Evolutionary conservation across 2,888 invertebrate species (phyloP).

Genomic region (Thymelicus sylvestris): DNA sequence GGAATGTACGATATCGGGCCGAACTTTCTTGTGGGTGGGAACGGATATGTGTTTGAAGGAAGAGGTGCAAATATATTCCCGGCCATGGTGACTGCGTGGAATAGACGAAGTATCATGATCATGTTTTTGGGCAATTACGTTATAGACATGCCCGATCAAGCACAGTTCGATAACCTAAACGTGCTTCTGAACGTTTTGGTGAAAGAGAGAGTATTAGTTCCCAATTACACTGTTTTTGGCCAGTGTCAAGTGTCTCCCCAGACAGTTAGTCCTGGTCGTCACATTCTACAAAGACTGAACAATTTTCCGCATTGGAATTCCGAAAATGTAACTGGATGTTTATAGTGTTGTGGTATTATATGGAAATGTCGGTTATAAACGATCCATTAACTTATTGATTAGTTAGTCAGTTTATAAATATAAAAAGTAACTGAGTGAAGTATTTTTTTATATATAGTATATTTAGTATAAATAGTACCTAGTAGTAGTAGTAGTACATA

Average conservation of each 20-base stretch:
- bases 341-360: too few relatives aligned
- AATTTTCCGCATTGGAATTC: conserved; percentile 62
- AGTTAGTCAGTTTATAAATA: too few relatives aligned
- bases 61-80: conserved; percentile 67
- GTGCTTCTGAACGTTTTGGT: conserved; percentile 58
- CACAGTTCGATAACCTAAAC: conserved; percentile 62
- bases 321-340: conserved; percentile 50
- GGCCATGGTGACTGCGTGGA: conserved; percentile 62
- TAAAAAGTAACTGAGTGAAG: too few relatives aligned
- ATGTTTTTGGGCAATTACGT: conserved; percentile 73
- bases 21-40: conserved; percentile 69
- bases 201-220: conserved; percentile 50
- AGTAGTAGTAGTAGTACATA: too few relatives aligned
- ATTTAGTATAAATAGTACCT: too few relatives aligned
- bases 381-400: too few relatives aligned
- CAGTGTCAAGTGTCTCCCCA: conserved; percentile 62
- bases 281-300: conserved; percentile 54
- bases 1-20: conserved; percentile 66
- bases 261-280: conserved; percentile 58
- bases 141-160: conserved; percentile 46
- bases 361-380: too few relatives aligned
- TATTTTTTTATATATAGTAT: too few relatives aligned
- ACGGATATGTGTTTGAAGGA: conserved; percentile 71
- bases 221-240: conserved; percentile 59
- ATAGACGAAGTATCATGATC: conserved; percentile 59